Conservation (phyloP, 2,797 vertebrate species). For the Falco biarmicus region DNA sequence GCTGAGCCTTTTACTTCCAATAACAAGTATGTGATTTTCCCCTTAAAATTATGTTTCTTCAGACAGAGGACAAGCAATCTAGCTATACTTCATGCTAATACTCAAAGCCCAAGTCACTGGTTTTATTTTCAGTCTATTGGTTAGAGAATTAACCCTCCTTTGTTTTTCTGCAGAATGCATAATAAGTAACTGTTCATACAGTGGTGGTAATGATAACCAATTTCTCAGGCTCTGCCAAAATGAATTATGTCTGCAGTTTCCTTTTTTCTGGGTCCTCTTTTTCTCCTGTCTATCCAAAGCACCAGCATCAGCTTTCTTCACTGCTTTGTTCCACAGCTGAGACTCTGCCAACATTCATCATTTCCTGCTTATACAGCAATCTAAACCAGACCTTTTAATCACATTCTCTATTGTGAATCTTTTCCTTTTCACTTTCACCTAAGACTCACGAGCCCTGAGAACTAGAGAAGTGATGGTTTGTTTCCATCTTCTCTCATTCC, state of each 20-base stretch:
- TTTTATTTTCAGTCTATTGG: not conserved
- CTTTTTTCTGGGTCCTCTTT: slow-evolving; percentile 23
- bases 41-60: not conserved
- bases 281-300: slow-evolving; percentile 39
- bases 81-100: not conserved
- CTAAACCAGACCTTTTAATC: slow-evolving; percentile 61
- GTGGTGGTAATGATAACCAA: slow-evolving; percentile 12
- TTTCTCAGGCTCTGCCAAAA: slow-evolving; percentile 36
- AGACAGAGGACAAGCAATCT: not conserved
- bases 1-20: not conserved
- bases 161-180: not conserved
- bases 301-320: slow-evolving; percentile 58
- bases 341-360: slow-evolving; percentile 63
- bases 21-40: not conserved
- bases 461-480: slow-evolving; percentile 29
- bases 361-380: slow-evolving; percentile 66
- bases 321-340: slow-evolving; percentile 57
- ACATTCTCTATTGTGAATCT: slow-evolving; percentile 27
- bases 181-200: slow-evolving; percentile 21
- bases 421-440: slow-evolving; percentile 48
- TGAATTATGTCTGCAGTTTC: slow-evolving; percentile 66
- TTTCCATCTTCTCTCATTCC: slow-evolving; percentile 57
- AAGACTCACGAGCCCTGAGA: slow-evolving; percentile 27
- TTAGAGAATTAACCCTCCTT: not conserved
- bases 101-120: not conserved